Base-by-base conservation (phyloP, 1,140 invertebrate species). In the Psix sp. region DNA sequence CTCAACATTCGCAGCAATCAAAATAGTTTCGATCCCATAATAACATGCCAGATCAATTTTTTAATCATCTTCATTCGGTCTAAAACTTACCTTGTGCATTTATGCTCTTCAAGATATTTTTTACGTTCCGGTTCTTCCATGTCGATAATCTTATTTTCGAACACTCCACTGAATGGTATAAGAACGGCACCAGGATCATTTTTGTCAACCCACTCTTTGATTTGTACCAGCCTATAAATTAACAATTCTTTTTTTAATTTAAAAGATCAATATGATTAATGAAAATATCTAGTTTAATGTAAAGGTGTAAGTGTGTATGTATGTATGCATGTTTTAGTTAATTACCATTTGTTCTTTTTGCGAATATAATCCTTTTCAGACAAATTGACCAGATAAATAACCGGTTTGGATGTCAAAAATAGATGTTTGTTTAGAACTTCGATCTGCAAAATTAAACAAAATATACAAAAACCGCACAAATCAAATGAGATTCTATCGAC, bases 161-260 rank as follows among this genome's bases (percentile, higher is more conserved):
- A 93, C 6, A 89, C 92, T 3, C 96, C 98, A 59, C 97, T 99
- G 87, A 99, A 99, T 2, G 97, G 97, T 43, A 99, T 98, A 5
- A 99, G 90, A 5, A 92, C 87, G 0, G 97, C 92, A 7, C 98
- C 97, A 0, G 96, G 93, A 87, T 99, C 98, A 83, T 99, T 94
- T 77, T 95, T 94, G 84, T 99, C 98, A 63, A 99, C 94, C 97
- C 97, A 99, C 87, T 98, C 97, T 84, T 99, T 99, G 74, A 99
- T 96, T 88, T 99, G 99, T 7, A 94, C 89, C 80, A 99, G 90
- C 96, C 96, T 98, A 77, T 33, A 2, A 16, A 24, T 42, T 20
- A 43, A 43, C n/a, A n/a, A n/a, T n/a, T n/a, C n/a, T n/a, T n/a
- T n/a, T n/a, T n/a, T n/a, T n/a, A n/a, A n/a, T n/a, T n/a, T n/a